phyloP scores from a whole-genome alignment of 2,113 vertebrate species.

The Labrus mixtus region DNA sequence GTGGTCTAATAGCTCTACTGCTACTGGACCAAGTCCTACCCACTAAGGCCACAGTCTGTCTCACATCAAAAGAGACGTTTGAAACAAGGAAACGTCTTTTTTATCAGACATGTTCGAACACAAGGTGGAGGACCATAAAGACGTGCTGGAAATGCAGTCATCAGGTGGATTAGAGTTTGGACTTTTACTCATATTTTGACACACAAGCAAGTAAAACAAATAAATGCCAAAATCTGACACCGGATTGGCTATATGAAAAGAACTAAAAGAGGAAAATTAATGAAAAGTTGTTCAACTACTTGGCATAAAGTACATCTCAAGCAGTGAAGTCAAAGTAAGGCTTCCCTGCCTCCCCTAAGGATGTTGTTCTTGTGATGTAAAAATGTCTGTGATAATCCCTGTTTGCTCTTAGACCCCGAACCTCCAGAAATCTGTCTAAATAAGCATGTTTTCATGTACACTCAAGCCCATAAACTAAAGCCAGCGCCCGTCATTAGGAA shows the following conservation, averaged over 20 bases:
- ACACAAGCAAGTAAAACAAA: not conserved
- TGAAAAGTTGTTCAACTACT: constrained; percentile 18
- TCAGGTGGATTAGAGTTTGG: not conserved
- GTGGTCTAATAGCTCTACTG: constrained; percentile 61
- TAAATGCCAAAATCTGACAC: not conserved
- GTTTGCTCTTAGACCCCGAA: constrained; percentile 61
- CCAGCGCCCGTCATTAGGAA: constrained; percentile 71
- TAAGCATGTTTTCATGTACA: constrained; percentile 70
- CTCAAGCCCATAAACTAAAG: constrained; percentile 64
- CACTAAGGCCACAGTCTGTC: constrained; percentile 11
- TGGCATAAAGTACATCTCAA: not conserved
- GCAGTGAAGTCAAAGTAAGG: constrained; percentile 26
- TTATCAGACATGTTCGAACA: not conserved
- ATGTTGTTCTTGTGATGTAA: constrained; percentile 48
- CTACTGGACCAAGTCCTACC: constrained; percentile 43
- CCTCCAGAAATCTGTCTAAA: constrained; percentile 64
- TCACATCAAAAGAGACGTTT: constrained; percentile 23
- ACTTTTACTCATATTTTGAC: not conserved
- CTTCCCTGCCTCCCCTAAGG: constrained; percentile 21
- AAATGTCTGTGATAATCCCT: constrained; percentile 61
- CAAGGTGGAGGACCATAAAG: not conserved
- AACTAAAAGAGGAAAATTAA: not conserved
- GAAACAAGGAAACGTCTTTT: not conserved
- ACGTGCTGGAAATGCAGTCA: not conserved
- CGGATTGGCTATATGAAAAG: not conserved